These are phyloP conservation scores for Tachina fera DNA, from an alignment of 2,888 invertebrate species.

Conservation along the genomic window DNA sequence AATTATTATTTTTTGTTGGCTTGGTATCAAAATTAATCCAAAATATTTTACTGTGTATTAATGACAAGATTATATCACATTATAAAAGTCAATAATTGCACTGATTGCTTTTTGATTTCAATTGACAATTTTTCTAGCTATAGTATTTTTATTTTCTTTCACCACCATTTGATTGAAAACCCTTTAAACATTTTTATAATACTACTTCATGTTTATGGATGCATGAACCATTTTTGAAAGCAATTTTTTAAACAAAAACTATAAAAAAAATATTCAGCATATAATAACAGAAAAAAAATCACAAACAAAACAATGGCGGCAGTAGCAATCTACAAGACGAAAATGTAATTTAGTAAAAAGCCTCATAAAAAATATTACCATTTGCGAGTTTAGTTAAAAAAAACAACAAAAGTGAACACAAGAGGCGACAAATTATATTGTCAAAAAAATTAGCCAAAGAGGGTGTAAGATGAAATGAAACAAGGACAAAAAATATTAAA, in stretches of 20 bases:
- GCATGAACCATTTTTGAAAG: conserved; percentile 27
- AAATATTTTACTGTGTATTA: too few relatives aligned
- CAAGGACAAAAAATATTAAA: conserved; percentile 5
- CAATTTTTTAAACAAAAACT: conserved; percentile 39
- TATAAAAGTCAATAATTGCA: too few relatives aligned
- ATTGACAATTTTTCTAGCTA: too few relatives aligned
- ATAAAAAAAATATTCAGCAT: conserved; percentile 27
- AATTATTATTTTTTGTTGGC: too few relatives aligned
- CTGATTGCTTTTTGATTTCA: neutral
- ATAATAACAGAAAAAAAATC: conserved; percentile 23
- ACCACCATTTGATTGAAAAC: neutral
- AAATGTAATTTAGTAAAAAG: conserved; percentile 74
- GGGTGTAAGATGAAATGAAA: conserved; percentile 22
- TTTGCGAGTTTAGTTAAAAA: conserved; percentile 46
- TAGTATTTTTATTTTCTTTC: neutral
- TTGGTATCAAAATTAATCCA: too few relatives aligned
- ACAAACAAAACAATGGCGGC: conserved; percentile 57
- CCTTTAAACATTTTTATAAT: conserved; percentile 34
- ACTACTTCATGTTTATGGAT: conserved; percentile 44
- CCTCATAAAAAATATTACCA: conserved; percentile 74
- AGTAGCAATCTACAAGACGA: conserved; percentile 47
- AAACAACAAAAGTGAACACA: conserved; percentile 38
- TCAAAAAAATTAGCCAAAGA: conserved; percentile 17
- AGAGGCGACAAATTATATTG: conserved; percentile 35
- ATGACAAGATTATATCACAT: too few relatives aligned